A percentile compares a stretch with the other conserved stretches of the same genome.
Conservation (phyloP, 2,797 vertebrate genomes). For the Selene dorsalis region DNA sequence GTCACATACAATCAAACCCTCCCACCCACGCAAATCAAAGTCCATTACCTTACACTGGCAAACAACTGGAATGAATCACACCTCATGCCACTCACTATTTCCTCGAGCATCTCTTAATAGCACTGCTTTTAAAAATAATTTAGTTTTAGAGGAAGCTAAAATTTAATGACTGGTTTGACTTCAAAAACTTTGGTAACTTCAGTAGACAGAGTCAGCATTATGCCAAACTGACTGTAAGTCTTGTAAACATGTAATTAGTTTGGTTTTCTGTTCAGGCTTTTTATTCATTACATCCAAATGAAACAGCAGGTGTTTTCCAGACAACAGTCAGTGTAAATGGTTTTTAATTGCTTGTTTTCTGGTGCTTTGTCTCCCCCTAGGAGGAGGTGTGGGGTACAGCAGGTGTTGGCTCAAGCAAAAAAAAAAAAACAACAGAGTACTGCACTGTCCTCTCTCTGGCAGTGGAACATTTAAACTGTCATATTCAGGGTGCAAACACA, state of each 20-base stretch:
- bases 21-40: not conserved
- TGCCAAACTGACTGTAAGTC: slow-evolving; percentile 66
- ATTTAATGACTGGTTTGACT: slow-evolving; percentile 42
- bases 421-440: not conserved
- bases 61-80: slow-evolving; percentile 14
- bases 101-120: not conserved
- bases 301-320: slow-evolving; percentile 73
- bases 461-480: not conserved
- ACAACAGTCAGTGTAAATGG: slow-evolving; percentile 43
- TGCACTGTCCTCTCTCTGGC: not conserved
- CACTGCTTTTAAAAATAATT: slow-evolving; percentile 2
- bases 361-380: slow-evolving; percentile 80
- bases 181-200: slow-evolving; percentile 35
- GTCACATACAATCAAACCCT: not conserved
- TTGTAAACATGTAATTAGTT: slow-evolving; percentile 75
- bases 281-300: slow-evolving; percentile 71
- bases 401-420: not conserved
- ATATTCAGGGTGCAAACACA: not conserved
- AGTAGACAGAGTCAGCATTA: slow-evolving; percentile 56
- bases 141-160: slow-evolving; percentile 18
- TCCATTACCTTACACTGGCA: not conserved
- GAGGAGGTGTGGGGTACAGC: slow-evolving; percentile 58
- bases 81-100: not conserved
- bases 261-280: slow-evolving; percentile 58
- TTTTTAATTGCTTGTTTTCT: slow-evolving; percentile 53